Evolutionary conservation across 1,140 invertebrate genomes (phyloP).

Genomic region (Drosophila bocqueti): DNA sequence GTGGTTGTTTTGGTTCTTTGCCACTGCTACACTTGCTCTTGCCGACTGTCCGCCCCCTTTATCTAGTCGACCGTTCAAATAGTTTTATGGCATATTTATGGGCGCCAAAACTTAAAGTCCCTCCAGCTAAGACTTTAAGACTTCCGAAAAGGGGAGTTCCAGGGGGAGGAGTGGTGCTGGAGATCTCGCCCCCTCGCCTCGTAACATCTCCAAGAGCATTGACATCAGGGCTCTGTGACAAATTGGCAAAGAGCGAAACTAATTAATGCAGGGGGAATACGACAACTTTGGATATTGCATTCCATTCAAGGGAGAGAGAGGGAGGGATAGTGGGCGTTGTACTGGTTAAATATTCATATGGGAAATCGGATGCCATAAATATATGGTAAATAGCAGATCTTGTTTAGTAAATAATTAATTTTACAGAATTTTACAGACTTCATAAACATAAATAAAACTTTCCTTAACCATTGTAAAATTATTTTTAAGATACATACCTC

Average conservation of each 20-base stretch:
- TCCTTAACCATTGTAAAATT: no score
- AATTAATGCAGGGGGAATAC: conserved; percentile 65
- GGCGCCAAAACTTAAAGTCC: conserved; percentile 80
- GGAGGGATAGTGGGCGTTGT: background rate
- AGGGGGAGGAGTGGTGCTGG: conserved; percentile 1
- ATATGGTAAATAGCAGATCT: background rate
- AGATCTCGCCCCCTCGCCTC: conserved; percentile 24
- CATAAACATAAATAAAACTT: no score
- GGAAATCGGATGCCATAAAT: conserved; percentile 4
- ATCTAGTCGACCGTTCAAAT: conserved; percentile 73
- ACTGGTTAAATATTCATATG: conserved; percentile 29
- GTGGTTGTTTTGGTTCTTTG: conserved; percentile 55
- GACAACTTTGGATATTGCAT: conserved; percentile 47
- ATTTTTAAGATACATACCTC: no score
- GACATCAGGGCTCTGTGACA: conserved; percentile 67
- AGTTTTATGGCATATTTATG: conserved; percentile 83
- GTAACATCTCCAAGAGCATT: conserved; percentile 28
- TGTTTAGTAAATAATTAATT: background rate
- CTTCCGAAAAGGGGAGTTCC: conserved; percentile 16
- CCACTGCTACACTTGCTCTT: conserved; percentile 68
- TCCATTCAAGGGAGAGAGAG: conserved; percentile 21
- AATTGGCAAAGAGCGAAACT: conserved; percentile 69
- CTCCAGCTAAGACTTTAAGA: conserved; percentile 76
- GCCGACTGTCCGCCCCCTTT: conserved; percentile 73
- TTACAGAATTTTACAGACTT: background rate